Evolutionary conservation across 2,113 vertebrate genomes (phyloP).

Genomic region (Eonycteris spelaea): DNA sequence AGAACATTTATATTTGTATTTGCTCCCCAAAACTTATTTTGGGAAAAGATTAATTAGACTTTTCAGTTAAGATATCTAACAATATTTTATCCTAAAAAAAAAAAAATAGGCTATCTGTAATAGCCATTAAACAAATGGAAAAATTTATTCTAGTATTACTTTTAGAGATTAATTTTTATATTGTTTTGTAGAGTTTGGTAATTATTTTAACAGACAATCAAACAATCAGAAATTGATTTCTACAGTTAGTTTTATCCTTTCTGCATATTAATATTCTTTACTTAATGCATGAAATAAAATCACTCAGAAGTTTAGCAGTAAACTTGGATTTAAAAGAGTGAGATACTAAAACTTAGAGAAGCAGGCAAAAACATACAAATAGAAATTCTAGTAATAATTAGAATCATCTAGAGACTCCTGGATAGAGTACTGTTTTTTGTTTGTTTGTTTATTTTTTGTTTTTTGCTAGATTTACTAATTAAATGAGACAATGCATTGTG

Average conservation of each 20-base stretch:
- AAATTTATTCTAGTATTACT: background rate
- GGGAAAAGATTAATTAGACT: background rate
- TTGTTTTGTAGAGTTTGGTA: background rate
- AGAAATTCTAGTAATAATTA: background rate
- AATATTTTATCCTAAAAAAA: background rate
- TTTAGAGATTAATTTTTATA: background rate
- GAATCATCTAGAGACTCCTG: background rate
- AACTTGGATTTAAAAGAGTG: background rate
- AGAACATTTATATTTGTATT: background rate
- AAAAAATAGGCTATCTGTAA: background rate
- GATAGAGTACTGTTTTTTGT: background rate
- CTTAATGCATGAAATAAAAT: background rate
- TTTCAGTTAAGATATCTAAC: background rate
- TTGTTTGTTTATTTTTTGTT: background rate
- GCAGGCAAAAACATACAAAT: background rate
- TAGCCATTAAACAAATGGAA: background rate
- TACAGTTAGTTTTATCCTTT: background rate
- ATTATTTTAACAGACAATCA: background rate
- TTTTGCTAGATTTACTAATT: background rate
- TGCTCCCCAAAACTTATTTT: background rate
- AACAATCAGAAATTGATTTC: background rate
- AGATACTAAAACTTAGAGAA: background rate
- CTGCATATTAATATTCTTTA: background rate
- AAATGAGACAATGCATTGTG: background rate
- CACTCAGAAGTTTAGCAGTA: background rate